Evolutionary conservation across 2,888 invertebrate genomes (phyloP).

Genomic region (Oxystoma pomonae): DNA sequence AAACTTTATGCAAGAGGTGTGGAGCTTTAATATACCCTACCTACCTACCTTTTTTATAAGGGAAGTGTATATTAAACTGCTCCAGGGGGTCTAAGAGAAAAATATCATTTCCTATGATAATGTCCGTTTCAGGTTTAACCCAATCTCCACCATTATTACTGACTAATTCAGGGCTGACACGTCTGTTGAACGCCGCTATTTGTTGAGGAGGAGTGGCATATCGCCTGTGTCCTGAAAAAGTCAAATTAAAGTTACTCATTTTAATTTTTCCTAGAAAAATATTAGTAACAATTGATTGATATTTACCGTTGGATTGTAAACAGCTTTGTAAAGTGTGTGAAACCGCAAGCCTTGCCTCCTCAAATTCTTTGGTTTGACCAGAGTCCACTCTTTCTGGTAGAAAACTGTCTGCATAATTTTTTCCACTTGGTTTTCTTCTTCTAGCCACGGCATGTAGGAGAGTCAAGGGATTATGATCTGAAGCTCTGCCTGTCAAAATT

Average conservation of each 20-base stretch:
- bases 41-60: slow-evolving; percentile 73
- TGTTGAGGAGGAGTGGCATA: slow-evolving; percentile 88
- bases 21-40: too few relatives aligned
- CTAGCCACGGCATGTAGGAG: slow-evolving; percentile 84
- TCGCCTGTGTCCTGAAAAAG: slow-evolving; percentile 12
- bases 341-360: slow-evolving; percentile 78
- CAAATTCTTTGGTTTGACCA: slow-evolving; percentile 71
- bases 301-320: slow-evolving; percentile 71
- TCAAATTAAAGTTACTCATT: neutral
- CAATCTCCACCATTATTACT: slow-evolving; percentile 53
- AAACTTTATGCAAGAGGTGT: too few relatives aligned
- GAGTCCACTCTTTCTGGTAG: slow-evolving; percentile 62
- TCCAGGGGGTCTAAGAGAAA: slow-evolving; percentile 63
- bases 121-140: slow-evolving; percentile 60
- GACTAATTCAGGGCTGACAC: slow-evolving; percentile 67
- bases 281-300: slow-evolving; percentile 49
- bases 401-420: slow-evolving; percentile 43
- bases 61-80: slow-evolving; percentile 85
- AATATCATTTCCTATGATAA: slow-evolving; percentile 73
- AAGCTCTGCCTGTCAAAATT: slow-evolving; percentile 64
- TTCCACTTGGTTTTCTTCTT: slow-evolving; percentile 51
- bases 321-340: slow-evolving; percentile 84
- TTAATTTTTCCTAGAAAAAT: neutral
- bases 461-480: slow-evolving; percentile 81
- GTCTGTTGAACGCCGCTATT: slow-evolving; percentile 81